phyloP scores from a whole-genome alignment of 2,797 vertebrate genomes.

The Eupleurogrammus muticus region DNA sequence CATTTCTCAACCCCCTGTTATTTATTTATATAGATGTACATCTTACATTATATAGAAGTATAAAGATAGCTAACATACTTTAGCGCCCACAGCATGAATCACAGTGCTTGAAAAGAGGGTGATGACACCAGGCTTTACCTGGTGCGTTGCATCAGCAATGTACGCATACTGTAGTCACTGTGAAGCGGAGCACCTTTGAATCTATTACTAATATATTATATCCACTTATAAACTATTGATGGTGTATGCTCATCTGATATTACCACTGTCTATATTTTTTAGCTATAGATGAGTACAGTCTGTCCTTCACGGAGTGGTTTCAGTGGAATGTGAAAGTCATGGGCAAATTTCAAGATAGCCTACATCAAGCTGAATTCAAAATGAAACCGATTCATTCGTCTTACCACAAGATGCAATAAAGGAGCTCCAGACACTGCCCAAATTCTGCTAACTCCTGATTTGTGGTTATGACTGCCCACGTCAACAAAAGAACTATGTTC shows the following conservation, averaged over 20 bases:
- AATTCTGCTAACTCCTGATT: conserved; percentile 59
- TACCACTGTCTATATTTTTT: conserved; percentile 27
- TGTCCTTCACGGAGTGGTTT: conserved; percentile 35
- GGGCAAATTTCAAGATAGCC: conserved; percentile 36
- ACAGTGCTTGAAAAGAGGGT: conserved; percentile 60
- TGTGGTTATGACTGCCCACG: conserved; percentile 40
- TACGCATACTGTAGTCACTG: conserved; percentile 48
- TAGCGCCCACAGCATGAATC: conserved; percentile 71
- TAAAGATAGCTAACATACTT: conserved; percentile 68
- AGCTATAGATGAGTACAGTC: conserved; percentile 21
- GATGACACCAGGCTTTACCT: conserved; percentile 66
- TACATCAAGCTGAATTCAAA: conserved; percentile 50
- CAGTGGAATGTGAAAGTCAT: conserved; percentile 26
- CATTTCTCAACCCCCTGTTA: conserved; percentile 16
- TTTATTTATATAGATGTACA: conserved; percentile 56
- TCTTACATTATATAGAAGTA: conserved; percentile 57
- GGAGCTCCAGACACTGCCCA: conserved; percentile 28
- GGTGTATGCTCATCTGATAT: conserved; percentile 35
- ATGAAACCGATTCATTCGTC: conserved; percentile 44
- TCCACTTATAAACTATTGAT: conserved; percentile 58
- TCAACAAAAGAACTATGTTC: conserved; percentile 43
- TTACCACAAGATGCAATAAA: conserved; percentile 48
- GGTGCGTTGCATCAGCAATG: conserved; percentile 61
- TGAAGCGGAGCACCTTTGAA: conserved; percentile 68
- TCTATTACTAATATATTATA: conserved; percentile 54